Base-by-base conservation (phyloP, 2,113 vertebrate genomes). In the Zeus faber region DNA sequence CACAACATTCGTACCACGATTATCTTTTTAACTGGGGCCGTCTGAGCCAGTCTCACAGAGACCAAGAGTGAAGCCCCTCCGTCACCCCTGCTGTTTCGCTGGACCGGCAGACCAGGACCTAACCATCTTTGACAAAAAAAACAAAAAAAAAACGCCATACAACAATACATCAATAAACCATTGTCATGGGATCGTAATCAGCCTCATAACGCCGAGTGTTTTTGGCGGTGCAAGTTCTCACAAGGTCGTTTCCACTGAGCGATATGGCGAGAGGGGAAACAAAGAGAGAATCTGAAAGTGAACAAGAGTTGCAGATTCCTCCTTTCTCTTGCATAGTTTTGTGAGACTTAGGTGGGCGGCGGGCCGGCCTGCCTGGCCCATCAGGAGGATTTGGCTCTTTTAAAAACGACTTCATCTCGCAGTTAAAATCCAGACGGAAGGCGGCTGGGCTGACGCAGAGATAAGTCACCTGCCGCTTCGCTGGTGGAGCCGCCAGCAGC, bases 1-100 rank as follows among this genome's bases (percentile, higher is more conserved):
- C 94, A 99, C 96, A 99, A 98, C 96, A 99, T 99, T 99, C 96
- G 94, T 97, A 99, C 95, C 95, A 94, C 94, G 66, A 95, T 96
- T 37, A n/a, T 37, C n/a, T 14, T 37, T 11, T 37, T 37, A 96
- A 96, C 94, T 95, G 92, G 94, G 94, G 94, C 97, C 94, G 89
- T 93, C 93, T 94, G 6, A 91, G 93, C 85, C 94, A 93, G 96
- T 99, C 97, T 99, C 97, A 99, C 93, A 95, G 97, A 99, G 97
- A 99, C 97, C 91, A 99, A 93, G 93, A 97, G 96, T 95, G 93
- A 94, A 94, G 93, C n/a, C n/a, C 90, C 91, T 92, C 93, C 90
- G 91, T 94, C 94, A 92, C 92, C 91, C 90, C 91, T 89, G 93
- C 78, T 64, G 72, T 65, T 91, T n/a, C 92, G 92, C 93, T 89